These are phyloP conservation scores for Chlorospingus semifuscus DNA, from an alignment of 2,797 vertebrate genomes.

Conservation along the genomic window DNA sequence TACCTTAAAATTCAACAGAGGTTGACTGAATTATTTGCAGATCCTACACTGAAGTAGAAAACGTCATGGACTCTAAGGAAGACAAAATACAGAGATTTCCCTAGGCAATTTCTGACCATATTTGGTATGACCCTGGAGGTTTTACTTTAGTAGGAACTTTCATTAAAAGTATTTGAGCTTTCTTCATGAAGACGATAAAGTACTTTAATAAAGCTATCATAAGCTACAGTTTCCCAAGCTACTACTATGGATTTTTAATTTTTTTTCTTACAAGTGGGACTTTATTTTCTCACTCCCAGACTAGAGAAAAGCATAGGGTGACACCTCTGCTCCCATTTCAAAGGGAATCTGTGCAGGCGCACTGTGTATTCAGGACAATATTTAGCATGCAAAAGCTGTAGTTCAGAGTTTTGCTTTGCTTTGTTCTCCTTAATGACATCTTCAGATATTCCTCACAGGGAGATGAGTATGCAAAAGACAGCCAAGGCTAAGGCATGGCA, in stretches of 20 bases:
- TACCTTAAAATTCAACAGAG: not conserved
- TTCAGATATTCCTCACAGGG: not conserved
- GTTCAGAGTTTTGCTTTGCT: not conserved
- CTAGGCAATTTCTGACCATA: not conserved
- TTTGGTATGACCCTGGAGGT: not conserved
- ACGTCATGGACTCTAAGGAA: not conserved
- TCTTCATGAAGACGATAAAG: not conserved
- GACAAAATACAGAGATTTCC: not conserved
- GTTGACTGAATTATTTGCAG: not conserved
- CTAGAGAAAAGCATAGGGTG: not conserved
- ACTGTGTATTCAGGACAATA: not conserved
- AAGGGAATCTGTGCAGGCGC: not conserved
- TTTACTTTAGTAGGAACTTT: not conserved
- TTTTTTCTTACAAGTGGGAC: not conserved
- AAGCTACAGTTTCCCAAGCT: not conserved
- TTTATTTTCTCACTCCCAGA: not conserved
- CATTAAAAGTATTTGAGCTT: not conserved
- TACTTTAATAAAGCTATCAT: not conserved
- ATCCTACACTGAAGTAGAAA: not conserved
- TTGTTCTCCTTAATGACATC: slow-evolving; percentile 36
- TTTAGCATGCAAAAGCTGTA: not conserved
- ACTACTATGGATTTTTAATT: not conserved
- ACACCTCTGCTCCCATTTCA: not conserved
- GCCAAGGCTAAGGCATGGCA: not conserved
- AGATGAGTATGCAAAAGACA: slow-evolving; percentile 11